These are phyloP conservation scores for Melipona bicolor DNA, from an alignment of 2,888 invertebrate species.

Conservation along the genomic window DNA sequence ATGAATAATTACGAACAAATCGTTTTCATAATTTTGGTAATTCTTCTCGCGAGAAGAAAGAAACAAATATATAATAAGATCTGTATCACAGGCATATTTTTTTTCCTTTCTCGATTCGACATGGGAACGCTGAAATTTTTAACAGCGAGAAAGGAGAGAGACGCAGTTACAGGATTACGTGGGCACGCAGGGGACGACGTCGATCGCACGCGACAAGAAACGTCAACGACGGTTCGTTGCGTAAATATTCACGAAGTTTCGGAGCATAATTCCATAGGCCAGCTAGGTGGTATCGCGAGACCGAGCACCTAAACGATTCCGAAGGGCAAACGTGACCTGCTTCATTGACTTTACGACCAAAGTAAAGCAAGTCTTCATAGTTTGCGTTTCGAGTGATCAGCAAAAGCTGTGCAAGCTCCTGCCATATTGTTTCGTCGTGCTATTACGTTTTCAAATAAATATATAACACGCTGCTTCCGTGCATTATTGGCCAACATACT, in stretches of 20 bases:
- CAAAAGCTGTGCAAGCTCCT: slow-evolving; percentile 47
- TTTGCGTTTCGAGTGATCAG: slow-evolving; percentile 67
- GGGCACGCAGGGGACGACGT: slow-evolving; percentile 22
- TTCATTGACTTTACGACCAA: slow-evolving; percentile 82
- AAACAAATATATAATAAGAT: neutral
- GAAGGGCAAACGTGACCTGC: slow-evolving; percentile 81
- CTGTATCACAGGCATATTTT: neutral
- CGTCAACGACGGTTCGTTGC: slow-evolving; percentile 21
- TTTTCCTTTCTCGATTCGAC: neutral
- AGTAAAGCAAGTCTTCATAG: slow-evolving; percentile 81
- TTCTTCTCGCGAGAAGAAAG: neutral
- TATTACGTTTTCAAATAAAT: slow-evolving; percentile 55
- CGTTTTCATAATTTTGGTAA: neutral
- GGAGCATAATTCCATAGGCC: slow-evolving; percentile 59
- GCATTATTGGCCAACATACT: neutral
- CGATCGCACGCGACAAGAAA: slow-evolving; percentile 15
- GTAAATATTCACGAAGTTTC: slow-evolving; percentile 68
- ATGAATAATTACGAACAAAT: neutral
- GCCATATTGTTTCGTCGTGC: slow-evolving; percentile 51
- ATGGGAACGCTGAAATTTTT: neutral
- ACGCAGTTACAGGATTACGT: slow-evolving; percentile 6
- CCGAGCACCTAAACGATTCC: slow-evolving; percentile 68
- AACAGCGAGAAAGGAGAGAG: neutral
- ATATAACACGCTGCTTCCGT: slow-evolving; percentile 41
- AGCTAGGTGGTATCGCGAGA: slow-evolving; percentile 66